Evolutionary conservation across 2,888 invertebrate genomes (phyloP), one percentile per base, ranked within the genome.

Genomic region (Axea sp.): DNA sequence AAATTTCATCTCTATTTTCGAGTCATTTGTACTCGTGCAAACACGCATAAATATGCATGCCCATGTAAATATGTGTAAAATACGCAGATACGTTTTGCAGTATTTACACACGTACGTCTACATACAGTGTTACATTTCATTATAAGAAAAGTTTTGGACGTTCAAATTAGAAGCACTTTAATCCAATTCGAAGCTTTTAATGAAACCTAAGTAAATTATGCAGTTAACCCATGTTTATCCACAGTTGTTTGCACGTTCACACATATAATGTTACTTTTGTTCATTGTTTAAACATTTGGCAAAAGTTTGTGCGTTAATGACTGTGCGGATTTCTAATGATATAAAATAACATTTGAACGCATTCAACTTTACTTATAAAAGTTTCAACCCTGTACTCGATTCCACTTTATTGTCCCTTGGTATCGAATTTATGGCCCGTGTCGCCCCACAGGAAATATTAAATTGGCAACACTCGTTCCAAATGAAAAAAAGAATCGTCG

Each of bases 1-100:
- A 75, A 75, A 60, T 45, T 67, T 65, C 59, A 59, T 60, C 60
- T 69, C 60, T 69, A 60, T 74, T 49, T 59, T 45, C 49, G 45
- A 33, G 41, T 24, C 28, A 41, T 24, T n/a, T 6, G 28, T 26
- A 37, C 6, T 9, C 35, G 26, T 17, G 8, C 15, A n/a, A 11
- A 5, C 7, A 12, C 24, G 22, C 22, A 41, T 47, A 55, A 45
- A 65, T 55, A 55, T 37, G 47, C 30, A 57, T 41, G 14, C 30
- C 30, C 37, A 31, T 55, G 45, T 67, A 67, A 67, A 67, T 67
- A 55, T 55, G 28, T 37, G 35, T 37, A 35, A 45, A 62, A 12
- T 2, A 11, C 33, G 33, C 7, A 14, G 1, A 11, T n/a, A n/a
- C n/a, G n/a, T n/a, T 19, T 19, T 19, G 19, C 19, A 19, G 19